phyloP scores from a whole-genome alignment of 2,797 vertebrate genomes.

The Acanthopagrus latus region DNA sequence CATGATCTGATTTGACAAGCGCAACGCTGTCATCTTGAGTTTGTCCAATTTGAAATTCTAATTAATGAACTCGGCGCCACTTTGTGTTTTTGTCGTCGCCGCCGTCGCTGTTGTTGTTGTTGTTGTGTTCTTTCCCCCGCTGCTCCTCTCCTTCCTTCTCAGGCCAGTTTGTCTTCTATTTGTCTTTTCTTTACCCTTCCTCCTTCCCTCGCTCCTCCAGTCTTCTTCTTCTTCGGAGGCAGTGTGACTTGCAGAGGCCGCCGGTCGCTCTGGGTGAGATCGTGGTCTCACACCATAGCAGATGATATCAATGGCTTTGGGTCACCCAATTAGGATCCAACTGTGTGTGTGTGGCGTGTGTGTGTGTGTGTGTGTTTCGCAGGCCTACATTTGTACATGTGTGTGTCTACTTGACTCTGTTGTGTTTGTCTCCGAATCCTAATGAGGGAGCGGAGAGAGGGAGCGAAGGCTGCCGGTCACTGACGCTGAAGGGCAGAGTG shows the following conservation, averaged over 20 bases:
- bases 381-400: not conserved
- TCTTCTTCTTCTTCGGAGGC: conserved; percentile 48
- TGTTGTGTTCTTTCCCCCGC: conserved; percentile 32
- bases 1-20: conserved; percentile 88
- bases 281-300: conserved; percentile 67
- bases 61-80: conserved; percentile 86
- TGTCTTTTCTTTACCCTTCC: conserved; percentile 76
- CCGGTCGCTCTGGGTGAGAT: conserved; percentile 60
- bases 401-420: conserved; percentile 13
- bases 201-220: conserved; percentile 47
- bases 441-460: too few species aligned
- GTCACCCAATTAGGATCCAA: conserved; percentile 69
- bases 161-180: conserved; percentile 76
- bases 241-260: conserved; percentile 48
- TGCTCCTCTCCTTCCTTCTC: conserved; percentile 50
- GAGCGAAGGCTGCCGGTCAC: conserved; percentile 15
- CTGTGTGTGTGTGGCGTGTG: conserved; percentile 34
- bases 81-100: conserved; percentile 74
- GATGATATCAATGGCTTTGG: conserved; percentile 77
- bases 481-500: conserved; percentile 40
- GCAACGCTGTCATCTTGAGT: conserved; percentile 85
- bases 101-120: conserved; percentile 9
- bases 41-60: conserved; percentile 89
- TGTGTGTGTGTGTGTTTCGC: not conserved
- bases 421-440: conserved; percentile 49